phyloP scores from a whole-genome alignment of 2,888 invertebrate species.

The Drosophila niveifrons region DNA sequence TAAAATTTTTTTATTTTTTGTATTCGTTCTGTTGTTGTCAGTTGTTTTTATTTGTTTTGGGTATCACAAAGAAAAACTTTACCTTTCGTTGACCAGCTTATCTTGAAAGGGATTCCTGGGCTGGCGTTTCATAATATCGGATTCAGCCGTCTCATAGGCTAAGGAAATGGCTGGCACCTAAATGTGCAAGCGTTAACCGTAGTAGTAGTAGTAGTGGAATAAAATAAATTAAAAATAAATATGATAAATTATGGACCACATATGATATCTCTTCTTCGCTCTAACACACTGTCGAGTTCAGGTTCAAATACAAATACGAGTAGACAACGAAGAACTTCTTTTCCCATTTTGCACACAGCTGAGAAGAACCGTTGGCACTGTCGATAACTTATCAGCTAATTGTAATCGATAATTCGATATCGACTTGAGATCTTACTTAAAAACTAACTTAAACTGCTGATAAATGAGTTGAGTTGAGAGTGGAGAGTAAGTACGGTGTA shows the following conservation, averaged over 20 bases:
- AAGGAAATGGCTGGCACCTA: constrained; percentile 99
- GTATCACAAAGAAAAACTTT: constrained; percentile 86
- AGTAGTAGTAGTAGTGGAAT: constrained; percentile 38
- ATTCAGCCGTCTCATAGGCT: constrained; percentile 99
- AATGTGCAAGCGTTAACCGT: constrained; percentile 58
- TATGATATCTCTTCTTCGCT: constrained; percentile 5
- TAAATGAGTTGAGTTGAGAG: constrained; percentile 38
- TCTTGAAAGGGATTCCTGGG: constrained; percentile 98
- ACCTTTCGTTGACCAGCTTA: constrained; percentile 99
- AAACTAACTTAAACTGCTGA: constrained; percentile 44
- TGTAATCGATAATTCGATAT: constrained; percentile 13
- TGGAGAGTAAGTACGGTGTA: constrained; percentile 26
- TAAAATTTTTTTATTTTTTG: constrained; percentile 20
- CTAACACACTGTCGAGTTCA: constrained; percentile 2
- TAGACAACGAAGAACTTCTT: constrained; percentile 27
- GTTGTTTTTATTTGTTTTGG: constrained; percentile 36
- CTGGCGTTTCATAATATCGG: constrained; percentile 99
- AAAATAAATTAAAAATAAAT: constrained; percentile 73
- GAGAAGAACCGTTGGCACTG: constrained; percentile 4
- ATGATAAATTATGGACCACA: constrained; percentile 69
- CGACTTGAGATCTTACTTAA: constrained; percentile 41
- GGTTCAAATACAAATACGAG: constrained; percentile 11
- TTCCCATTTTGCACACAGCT: constrained; percentile 16
- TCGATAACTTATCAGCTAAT: constrained; percentile 38
- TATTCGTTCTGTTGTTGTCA: constrained; percentile 17